phyloP scores from a whole-genome alignment of 2,888 invertebrate species.

The Caenorhabditis sulstoni region DNA sequence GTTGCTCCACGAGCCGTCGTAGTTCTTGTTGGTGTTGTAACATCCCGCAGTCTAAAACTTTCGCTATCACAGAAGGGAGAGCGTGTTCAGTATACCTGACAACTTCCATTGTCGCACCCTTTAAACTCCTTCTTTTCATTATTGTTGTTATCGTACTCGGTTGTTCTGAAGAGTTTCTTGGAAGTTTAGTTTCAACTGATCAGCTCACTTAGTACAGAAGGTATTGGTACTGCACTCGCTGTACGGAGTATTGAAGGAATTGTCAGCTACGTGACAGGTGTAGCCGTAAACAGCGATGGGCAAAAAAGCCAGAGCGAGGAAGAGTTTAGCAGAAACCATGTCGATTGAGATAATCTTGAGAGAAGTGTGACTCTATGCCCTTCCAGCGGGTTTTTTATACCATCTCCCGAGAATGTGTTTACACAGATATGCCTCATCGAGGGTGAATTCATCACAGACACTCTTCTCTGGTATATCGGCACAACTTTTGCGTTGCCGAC shows the following conservation, averaged over 20 bases:
- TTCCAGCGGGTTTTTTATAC: slow-evolving; percentile 21
- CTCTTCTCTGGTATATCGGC: slow-evolving; percentile 5
- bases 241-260: slow-evolving; percentile 3
- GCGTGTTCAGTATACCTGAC: slow-evolving; percentile 24
- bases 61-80: too few relatives aligned
- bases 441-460: slow-evolving; percentile 33
- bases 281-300: slow-evolving; percentile 26
- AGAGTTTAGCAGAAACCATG: slow-evolving; percentile 29
- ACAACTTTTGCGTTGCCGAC: slow-evolving; percentile 4
- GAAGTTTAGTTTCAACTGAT: neutral
- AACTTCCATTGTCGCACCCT: slow-evolving; percentile 33
- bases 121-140: slow-evolving; percentile 19
- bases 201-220: slow-evolving; percentile 39
- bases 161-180: slow-evolving; percentile 12
- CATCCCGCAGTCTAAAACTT: slow-evolving; percentile 30
- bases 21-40: slow-evolving; percentile 27
- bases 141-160: slow-evolving; percentile 26
- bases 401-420: slow-evolving; percentile 8
- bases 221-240: slow-evolving; percentile 20
- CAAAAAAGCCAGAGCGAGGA: slow-evolving; percentile 12
- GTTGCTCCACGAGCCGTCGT: slow-evolving; percentile 13
- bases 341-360: neutral
- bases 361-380: slow-evolving; percentile 9
- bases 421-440: slow-evolving; percentile 43
- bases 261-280: slow-evolving; percentile 21